Conservation (phyloP, 2,797 vertebrate species). For the Oreortyx pictus region DNA sequence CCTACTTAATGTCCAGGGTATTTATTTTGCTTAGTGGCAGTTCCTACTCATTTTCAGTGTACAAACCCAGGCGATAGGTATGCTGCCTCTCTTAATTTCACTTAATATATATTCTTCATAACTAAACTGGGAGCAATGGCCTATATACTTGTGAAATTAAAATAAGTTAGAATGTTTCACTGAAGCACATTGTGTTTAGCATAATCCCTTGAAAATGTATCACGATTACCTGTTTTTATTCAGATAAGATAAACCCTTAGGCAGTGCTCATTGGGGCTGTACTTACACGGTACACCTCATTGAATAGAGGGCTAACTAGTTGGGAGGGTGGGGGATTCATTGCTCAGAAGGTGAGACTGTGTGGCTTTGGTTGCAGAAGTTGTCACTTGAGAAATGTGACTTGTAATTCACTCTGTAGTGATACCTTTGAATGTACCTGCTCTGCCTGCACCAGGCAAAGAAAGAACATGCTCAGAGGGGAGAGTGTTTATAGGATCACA, state of each 20-base stretch:
- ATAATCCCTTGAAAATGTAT: slow-evolving; percentile 26
- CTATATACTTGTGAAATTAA: not conserved
- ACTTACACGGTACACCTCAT: not conserved
- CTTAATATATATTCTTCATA: not conserved
- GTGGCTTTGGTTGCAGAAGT: not conserved
- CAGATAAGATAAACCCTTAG: not conserved
- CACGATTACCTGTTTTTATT: not conserved
- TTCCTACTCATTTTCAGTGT: not conserved
- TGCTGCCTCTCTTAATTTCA: not conserved
- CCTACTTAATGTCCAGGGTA: not conserved
- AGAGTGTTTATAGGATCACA: not conserved
- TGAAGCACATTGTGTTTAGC: not conserved
- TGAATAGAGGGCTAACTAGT: not conserved
- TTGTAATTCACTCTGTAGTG: not conserved
- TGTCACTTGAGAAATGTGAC: not conserved
- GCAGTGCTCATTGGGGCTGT: not conserved
- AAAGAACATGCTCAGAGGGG: not conserved
- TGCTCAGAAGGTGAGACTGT: not conserved
- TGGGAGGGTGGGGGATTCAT: not conserved
- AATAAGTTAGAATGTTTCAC: not conserved
- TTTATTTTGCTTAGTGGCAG: not conserved
- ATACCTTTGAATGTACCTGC: not conserved
- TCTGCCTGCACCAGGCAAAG: not conserved
- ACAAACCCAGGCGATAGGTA: not conserved
- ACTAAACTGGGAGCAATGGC: not conserved